Conservation (phyloP, 2,888 invertebrate genomes). For the Pandemis corylana region DNA sequence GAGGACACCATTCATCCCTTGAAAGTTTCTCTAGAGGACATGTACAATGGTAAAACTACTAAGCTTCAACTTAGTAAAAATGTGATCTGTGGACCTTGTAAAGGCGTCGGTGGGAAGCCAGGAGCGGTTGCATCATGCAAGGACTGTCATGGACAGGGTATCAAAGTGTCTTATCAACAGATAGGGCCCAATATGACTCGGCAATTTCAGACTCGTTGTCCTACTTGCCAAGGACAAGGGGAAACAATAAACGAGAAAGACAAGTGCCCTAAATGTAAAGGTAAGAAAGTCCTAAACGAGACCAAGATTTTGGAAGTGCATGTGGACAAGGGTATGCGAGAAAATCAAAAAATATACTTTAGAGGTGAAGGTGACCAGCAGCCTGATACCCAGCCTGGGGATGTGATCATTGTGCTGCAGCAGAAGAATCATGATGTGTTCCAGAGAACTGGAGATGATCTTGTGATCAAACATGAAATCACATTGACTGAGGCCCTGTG, state of each 20-base stretch:
- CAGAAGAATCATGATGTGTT: conserved; percentile 92
- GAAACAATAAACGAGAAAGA: conserved; percentile 92
- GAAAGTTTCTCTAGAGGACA: conserved; percentile 94
- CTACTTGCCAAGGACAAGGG: conserved; percentile 88
- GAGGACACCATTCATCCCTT: conserved; percentile 94
- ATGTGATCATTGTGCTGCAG: conserved; percentile 94
- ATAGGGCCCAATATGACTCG: conserved; percentile 87
- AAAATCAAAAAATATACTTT: conserved; percentile 94
- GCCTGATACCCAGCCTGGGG: conserved; percentile 94
- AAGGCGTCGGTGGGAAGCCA: conserved; percentile 90
- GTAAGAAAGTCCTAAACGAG: conserved; percentile 93
- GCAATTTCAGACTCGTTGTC: conserved; percentile 86
- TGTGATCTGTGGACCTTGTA: conserved; percentile 91
- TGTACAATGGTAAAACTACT: conserved; percentile 95
- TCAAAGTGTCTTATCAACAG: conserved; percentile 90
- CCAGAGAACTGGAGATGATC: conserved; percentile 90
- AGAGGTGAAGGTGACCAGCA: conserved; percentile 96
- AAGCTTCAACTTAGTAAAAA: conserved; percentile 93
- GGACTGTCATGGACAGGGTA: conserved; percentile 91
- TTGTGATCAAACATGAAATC: conserved; percentile 90
- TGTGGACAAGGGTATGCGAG: conserved; percentile 95
- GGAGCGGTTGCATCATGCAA: conserved; percentile 88
- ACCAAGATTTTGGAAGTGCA: conserved; percentile 94
- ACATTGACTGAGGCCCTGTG: conserved; percentile 95
- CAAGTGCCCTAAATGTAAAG: conserved; percentile 92